These are phyloP conservation scores for Rhyacophila evoluta DNA, from an alignment of 2,888 invertebrate species.

Conservation along the genomic window DNA sequence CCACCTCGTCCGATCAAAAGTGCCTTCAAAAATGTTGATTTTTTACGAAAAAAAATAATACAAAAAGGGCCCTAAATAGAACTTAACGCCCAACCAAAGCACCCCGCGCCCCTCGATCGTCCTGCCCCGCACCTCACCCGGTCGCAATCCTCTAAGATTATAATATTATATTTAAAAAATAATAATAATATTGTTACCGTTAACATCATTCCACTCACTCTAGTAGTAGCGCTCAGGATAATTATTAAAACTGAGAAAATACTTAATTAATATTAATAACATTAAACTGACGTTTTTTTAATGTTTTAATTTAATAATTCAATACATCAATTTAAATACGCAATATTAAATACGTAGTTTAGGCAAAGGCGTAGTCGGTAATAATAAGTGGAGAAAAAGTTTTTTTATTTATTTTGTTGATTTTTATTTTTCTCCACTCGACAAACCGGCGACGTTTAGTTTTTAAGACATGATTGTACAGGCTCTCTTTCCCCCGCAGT, in stretches of 20 bases:
- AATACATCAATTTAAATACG: constrained; percentile 46
- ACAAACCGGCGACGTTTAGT: constrained; percentile 31
- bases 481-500: constrained; percentile 58
- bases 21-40: constrained; percentile 92
- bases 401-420: too few relatives aligned
- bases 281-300: constrained; percentile 32
- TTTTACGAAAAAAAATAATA: constrained; percentile 84
- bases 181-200: constrained; percentile 53
- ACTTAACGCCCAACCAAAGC: constrained; percentile 79
- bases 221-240: constrained; percentile 51
- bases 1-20: constrained; percentile 95
- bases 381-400: background rate
- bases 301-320: constrained; percentile 40
- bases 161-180: constrained; percentile 39
- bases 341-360: constrained; percentile 48
- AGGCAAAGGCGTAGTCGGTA: background rate
- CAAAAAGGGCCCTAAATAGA: constrained; percentile 91
- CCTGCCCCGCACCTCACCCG: constrained; percentile 34
- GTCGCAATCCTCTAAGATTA: constrained; percentile 47
- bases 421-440: background rate
- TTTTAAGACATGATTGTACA: constrained; percentile 60
- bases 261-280: constrained; percentile 36
- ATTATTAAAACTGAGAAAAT: constrained; percentile 47
- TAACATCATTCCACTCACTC: constrained; percentile 48
- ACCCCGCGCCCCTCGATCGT: constrained; percentile 60